Evolutionary conservation across 2,113 vertebrate species (phyloP), one percentile per base, ranked within the genome.

Genomic region (Trematocara unimaculatum): DNA sequence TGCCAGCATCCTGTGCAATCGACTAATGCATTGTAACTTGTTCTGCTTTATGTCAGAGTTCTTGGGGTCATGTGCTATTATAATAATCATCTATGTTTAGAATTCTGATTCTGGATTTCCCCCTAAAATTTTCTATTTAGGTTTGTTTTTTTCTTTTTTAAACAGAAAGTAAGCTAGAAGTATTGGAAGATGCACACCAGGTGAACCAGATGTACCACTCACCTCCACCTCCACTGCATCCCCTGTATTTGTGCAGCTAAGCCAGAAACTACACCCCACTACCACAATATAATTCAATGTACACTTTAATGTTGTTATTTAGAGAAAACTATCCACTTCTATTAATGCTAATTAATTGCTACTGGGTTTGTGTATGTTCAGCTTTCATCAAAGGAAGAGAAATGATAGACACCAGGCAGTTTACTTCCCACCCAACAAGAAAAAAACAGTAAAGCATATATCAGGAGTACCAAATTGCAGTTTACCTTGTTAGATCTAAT

Each of bases 11-110:
- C 85, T 84, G 60, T 31, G 8, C 80, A 58, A 88, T 89, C 15
- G 79, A 92, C 90, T 80, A 89, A 87, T 85, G 84, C 85, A 82
- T 89, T 88, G 77, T 33, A 81, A 79, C 64, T 82, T 18, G 23
- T 35, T 81, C 74, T 89, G 67, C 82, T 82, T 89, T 42, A 72
- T 74, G 17, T 47, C 40, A 82, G 88, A 58, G 53, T 80, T 87
- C 55, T 20, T 55, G 53, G 11, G 56, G 70, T 64, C 80, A 70
- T 88, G 87, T 31, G 38, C 26, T 45, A 83, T 74, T 72, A 72
- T 51, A 87, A 87, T 60, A 79, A 58, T 74, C 54, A 42, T 47
- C 62, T 84, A 86, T 45, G 13, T 72, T 72, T 45, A 26, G 67
- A 6, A 45, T 72, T 45, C 38, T 26, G 13, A 89, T 86, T 91